phyloP scores from a whole-genome alignment of 2,113 vertebrate genomes.

The Antigone vipio region DNA sequence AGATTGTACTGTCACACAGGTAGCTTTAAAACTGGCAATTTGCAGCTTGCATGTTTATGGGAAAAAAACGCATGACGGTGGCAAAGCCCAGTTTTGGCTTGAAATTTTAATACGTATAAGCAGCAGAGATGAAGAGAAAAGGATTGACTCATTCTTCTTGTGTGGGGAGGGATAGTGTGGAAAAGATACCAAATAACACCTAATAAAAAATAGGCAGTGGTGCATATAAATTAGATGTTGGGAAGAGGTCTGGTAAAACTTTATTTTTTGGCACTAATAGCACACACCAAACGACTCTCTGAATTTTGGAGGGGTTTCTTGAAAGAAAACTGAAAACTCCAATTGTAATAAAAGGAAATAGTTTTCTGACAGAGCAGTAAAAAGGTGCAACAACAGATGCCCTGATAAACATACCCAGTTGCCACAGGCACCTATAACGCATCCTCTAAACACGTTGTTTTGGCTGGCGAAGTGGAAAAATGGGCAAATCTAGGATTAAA shows the following conservation, averaged over 20 bases:
- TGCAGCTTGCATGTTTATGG: not conserved
- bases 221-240: conserved; percentile 32
- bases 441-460: not conserved
- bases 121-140: conserved; percentile 3
- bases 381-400: conserved; percentile 25
- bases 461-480: conserved; percentile 40
- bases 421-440: not conserved
- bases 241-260: conserved; percentile 25
- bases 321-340: conserved; percentile 36
- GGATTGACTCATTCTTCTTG: conserved; percentile 36
- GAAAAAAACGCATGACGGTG: fast-evolving
- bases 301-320: conserved; percentile 26
- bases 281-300: not conserved
- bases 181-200: conserved; percentile 57
- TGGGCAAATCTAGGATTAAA: conserved; percentile 14
- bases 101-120: not conserved
- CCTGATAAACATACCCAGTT: conserved; percentile 23
- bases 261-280: conserved; percentile 6
- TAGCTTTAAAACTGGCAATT: not conserved
- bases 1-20: not conserved
- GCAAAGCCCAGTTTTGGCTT: not conserved
- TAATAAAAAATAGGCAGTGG: conserved; percentile 51
- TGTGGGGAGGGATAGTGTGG: conserved; percentile 29
- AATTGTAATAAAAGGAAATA: conserved; percentile 21
- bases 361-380: conserved; percentile 53